Evolutionary conservation across 2,113 vertebrate genomes (phyloP).

Genomic region (Dissostichus mawsoni): DNA sequence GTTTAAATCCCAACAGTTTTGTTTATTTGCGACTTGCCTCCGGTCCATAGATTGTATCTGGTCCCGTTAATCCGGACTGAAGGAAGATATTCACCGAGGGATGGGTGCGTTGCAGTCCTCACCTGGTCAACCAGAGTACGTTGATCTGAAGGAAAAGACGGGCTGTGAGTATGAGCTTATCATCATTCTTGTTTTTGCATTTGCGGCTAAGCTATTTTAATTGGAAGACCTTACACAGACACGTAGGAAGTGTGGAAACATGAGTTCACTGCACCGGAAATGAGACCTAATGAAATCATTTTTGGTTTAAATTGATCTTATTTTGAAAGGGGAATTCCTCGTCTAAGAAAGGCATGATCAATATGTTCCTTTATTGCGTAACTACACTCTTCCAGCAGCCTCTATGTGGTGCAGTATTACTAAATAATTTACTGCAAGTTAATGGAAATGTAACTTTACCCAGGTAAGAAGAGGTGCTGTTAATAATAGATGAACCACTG

Average conservation of each 20-base stretch:
- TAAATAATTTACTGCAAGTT: conserved; percentile 64
- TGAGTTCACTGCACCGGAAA: conserved; percentile 12
- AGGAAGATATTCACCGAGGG: background rate
- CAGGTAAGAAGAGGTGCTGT: background rate
- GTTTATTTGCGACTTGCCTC: background rate
- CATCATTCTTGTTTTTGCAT: background rate
- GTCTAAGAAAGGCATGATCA: background rate
- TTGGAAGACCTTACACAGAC: background rate
- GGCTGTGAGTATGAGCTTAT: conserved; percentile 88
- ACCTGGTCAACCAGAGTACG: conserved; percentile 83
- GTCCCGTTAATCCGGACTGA: background rate
- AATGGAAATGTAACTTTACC: conserved; percentile 42
- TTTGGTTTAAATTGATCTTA: background rate
- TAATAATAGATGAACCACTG: conserved; percentile 44
- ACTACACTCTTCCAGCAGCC: background rate
- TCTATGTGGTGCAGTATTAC: conserved; percentile 16
- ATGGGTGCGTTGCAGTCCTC: conserved; percentile 90
- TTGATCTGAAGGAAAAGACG: conserved; percentile 87
- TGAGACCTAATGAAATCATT: background rate
- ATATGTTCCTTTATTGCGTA: background rate
- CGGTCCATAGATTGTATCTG: background rate
- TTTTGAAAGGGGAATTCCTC: conserved; percentile 9
- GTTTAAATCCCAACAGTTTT: background rate
- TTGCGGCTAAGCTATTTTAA: background rate
- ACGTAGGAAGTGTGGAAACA: conserved; percentile 8